Evolutionary conservation across 2,888 invertebrate species (phyloP).

Genomic region (Electrophaes corylata): DNA sequence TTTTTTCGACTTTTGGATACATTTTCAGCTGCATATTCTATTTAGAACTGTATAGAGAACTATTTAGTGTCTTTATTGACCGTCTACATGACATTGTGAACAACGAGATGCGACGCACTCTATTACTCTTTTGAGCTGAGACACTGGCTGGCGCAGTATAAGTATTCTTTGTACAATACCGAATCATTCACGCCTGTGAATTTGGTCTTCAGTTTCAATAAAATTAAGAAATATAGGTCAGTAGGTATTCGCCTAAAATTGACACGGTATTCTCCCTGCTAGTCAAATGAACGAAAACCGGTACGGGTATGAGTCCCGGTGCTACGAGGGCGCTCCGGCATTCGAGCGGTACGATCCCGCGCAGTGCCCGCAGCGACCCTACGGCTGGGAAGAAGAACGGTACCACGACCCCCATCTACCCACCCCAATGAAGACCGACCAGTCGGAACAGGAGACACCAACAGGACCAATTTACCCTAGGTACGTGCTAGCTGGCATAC

Average conservation of each 20-base stretch:
- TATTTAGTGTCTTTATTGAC: neutral
- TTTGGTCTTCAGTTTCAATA: neutral
- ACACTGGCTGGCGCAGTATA: neutral
- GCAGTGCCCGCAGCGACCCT: conserved; percentile 78
- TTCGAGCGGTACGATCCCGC: conserved; percentile 82
- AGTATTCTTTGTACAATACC: neutral
- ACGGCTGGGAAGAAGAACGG: conserved; percentile 84
- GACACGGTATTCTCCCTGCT: conserved; percentile 19
- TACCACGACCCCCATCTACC: conserved; percentile 85
- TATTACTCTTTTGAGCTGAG: neutral
- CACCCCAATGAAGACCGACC: conserved; percentile 88
- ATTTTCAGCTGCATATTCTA: neutral
- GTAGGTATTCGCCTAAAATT: neutral
- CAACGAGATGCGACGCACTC: neutral
- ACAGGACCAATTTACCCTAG: conserved; percentile 90
- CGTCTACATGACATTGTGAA: neutral
- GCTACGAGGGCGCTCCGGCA: conserved; percentile 80
- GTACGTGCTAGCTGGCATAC: conserved; percentile 63
- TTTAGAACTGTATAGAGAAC: neutral
- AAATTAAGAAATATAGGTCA: neutral
- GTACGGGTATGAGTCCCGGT: conserved; percentile 79
- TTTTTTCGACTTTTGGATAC: neutral
- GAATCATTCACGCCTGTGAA: neutral
- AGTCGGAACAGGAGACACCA: conserved; percentile 86
- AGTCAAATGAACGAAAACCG: conserved; percentile 86